Evolutionary conservation across 2,888 invertebrate species (phyloP), one percentile per base, ranked within the genome.

Genomic region (Eristalis intricaria): DNA sequence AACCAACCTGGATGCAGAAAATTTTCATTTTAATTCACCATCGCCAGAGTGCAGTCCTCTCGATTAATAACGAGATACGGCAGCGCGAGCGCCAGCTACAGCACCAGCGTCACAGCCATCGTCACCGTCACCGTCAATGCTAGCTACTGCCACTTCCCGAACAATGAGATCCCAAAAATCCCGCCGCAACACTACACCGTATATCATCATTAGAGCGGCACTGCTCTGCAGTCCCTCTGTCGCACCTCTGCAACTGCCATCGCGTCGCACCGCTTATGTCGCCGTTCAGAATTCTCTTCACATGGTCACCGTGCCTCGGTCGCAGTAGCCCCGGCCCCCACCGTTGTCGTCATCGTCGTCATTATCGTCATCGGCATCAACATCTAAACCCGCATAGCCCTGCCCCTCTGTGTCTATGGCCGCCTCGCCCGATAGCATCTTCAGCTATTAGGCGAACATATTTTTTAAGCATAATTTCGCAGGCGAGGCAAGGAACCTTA

Each of bases 381-480:
- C 32, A 87, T 87, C 87, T 87, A 87, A 80, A 58, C 50, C 50
- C 50, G 50, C 50, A 50, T 19, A 10, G 50, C 50, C 50, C 50
- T 50, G 50, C 50, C 50, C 50, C 50, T 58, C 38, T 68, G 68
- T 71, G 60, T 76, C 76, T 87, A 79, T 76, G 69, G 71, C 32
- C 63, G 75, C 35, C 26, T 26, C 38, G 40, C 68, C 32, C 40
- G 87, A 87, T 87, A 80, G 76, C 84, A 87, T 80, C 87, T 80
- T 84, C 79, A 64, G 69, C 79, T 87, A 84, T 87, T 87, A 84
- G 87, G 84, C 66, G 79, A 58, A 87, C 87, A 80, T 69, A 76
- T 87, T 87, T 87, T 87, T 87, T 79, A 61, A 87, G 69, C 64
- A 84, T 87, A 87, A 87, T 87, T 87, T 87, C 63, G 79, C 80